Evolutionary conservation across 1,140 invertebrate species (phyloP), one percentile per base, ranked within the genome.

Genomic region (Megalopta genalis): DNA sequence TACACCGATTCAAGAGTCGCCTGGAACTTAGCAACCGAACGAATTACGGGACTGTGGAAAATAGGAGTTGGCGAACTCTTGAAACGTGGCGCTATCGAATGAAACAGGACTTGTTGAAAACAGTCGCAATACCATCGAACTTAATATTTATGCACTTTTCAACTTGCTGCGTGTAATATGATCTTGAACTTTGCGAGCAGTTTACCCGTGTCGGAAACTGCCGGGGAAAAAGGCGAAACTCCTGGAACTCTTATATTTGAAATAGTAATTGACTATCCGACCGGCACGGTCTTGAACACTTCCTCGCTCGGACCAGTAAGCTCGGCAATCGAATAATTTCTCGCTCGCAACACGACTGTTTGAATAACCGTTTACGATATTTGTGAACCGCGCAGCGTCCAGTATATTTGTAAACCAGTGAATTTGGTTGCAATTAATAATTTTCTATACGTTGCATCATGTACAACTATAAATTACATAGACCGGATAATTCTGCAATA

Each of bases 31-130:
- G 16, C 10, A 25, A 25, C 60, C 27, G 18, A 63, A 63, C 60
- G 27, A 63, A 63, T 63, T 63, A 63, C 60, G 27, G 60, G 32
- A 5, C 64, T 16, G n/a, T 7, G 37, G 37, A n/a, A 46, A 66
- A 66, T 66, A 66, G 64, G 12, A 66, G 39, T 66, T 66, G 4
- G n/a, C 21, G 10, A 66, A 66, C 64, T 66, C 12, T 18, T 23
- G 64, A 16, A 25, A 66, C 23, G 39, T 8, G 14, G 32, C 14
- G 42, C 10, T 23, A 5, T 16, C 64, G 64, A 66, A 39, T 39
- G 64, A 46, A 46, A 65, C 39, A 37, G 39, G 18, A 65, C 21
- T 65, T 65, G 39, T 46, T 66, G 39, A 27, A 66, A 14, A 63
- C 27, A 16, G 2, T 37, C 27, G 27, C 32, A 21, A 37, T 37